Conservation (phyloP, 2,888 invertebrate genomes). For the Lysandra bellargus region DNA sequence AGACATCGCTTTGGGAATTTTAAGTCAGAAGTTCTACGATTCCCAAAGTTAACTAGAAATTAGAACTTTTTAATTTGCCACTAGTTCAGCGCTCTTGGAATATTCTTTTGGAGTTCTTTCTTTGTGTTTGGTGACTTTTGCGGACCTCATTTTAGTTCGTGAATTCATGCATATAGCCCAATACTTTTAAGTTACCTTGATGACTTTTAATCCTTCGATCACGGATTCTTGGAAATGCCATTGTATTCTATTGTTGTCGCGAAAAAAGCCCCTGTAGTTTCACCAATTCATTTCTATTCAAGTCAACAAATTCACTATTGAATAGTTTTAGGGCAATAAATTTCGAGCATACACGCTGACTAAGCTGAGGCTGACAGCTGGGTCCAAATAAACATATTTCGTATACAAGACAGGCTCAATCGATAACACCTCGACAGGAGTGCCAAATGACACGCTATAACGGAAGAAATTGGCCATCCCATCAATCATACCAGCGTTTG, state of each 20-base stretch:
- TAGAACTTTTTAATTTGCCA: constrained; percentile 17
- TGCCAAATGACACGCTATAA: constrained; percentile 19
- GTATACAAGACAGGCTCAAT: constrained; percentile 7
- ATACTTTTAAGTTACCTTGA: background rate
- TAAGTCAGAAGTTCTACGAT: constrained; percentile 8
- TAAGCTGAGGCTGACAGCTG: constrained; percentile 5
- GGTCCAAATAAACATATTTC: constrained; percentile 12
- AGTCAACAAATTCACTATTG: background rate
- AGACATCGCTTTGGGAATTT: constrained; percentile 18
- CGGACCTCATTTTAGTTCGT: background rate
- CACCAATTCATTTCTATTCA: background rate
- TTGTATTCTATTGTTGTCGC: no score
- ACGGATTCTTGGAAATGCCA: no score
- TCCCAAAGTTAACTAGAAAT: constrained; percentile 4
- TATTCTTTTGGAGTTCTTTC: background rate
- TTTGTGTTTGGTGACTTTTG: background rate
- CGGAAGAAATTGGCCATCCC: constrained; percentile 11
- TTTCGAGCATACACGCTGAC: background rate
- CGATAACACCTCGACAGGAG: constrained; percentile 21
- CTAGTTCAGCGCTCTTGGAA: constrained; percentile 2
- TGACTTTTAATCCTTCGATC: no score
- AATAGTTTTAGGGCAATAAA: constrained; percentile 13
- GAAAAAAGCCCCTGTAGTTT: background rate
- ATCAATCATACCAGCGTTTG: constrained; percentile 2
- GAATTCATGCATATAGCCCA: background rate